Evolutionary conservation across 2,797 vertebrate species (phyloP).

Genomic region (Coccyzus lansbergi): DNA sequence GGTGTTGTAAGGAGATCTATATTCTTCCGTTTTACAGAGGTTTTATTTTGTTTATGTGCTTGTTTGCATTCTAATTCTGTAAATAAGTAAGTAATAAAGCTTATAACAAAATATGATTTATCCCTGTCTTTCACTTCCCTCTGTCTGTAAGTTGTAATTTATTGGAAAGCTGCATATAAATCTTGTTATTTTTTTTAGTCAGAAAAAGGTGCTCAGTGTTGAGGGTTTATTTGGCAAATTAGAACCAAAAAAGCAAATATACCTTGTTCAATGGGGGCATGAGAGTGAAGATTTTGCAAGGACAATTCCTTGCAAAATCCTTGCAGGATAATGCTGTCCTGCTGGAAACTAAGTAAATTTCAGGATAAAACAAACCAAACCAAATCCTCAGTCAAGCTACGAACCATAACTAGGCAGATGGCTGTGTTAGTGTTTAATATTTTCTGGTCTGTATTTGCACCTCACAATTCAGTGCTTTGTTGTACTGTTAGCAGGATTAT

Average conservation of each 20-base stretch:
- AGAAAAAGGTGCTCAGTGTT: no score
- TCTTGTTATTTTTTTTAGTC: no score
- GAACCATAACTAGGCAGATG: neutral
- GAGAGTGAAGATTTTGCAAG: no score
- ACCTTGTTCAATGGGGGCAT: no score
- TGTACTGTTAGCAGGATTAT: neutral
- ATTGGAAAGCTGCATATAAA: neutral
- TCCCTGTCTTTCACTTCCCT: neutral
- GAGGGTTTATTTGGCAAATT: no score
- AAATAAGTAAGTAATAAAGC: neutral
- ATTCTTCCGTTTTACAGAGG: neutral
- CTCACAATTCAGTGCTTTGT: neutral
- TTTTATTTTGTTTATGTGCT: neutral
- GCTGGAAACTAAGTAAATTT: neutral
- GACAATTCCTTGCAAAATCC: no score
- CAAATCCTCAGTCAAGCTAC: neutral
- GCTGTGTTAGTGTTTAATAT: no score
- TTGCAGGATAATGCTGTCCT: neutral
- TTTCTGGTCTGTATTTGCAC: neutral
- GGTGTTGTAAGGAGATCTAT: neutral
- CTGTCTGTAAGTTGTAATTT: neutral
- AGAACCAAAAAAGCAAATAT: no score
- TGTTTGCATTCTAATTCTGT: neutral
- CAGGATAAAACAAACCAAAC: neutral
- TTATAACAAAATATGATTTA: neutral